Base-by-base conservation (phyloP, 2,797 vertebrate genomes). In the Dendrocincla tyrannina region DNA sequence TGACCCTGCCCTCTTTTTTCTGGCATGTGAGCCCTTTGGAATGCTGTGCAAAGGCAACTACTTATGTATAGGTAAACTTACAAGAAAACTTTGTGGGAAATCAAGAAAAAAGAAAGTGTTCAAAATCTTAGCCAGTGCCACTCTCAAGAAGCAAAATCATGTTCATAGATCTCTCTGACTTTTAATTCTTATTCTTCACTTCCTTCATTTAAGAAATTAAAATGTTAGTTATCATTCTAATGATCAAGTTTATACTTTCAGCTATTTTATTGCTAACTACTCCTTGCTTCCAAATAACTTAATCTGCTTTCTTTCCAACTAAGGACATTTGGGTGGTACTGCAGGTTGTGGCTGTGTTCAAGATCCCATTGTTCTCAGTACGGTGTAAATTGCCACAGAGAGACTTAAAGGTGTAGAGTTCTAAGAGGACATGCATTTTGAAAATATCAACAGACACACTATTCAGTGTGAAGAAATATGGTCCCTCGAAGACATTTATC, bases 1-100 rank as follows among this genome's bases (percentile, higher is more conserved):
- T 93, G 68, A 94, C 27, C 81, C 41, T 96, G 30, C n/a, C 84
- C 47, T 72, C 60, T 86, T 94, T 92, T 82, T 82, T 72, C 56
- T 89, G 49, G 44, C 32, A 90, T 39, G 84, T 17, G 39, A 62
- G 41, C 27, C 42, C 41, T 75, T 60, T 72, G 35, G 72, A 94
- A 91, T 88, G 52, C 46, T 83, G 39, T 67, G 35, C 37, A 58
- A 86, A 91, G 27, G 81, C 91, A 89, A 58, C 44, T 37, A 89
- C 37, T 93, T 92, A n/a, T 20, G 1, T 27, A 70, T 62, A 95
- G 75, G 39, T 30, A 53, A 85, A 69, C 7, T 24, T 46, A 8
- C 0, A 86, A 89, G 77, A 91, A 96, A 52, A 58, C 7, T 16
- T 66, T 70, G 32, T 32, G 35, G 50, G 58, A 64, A 66, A 94